These are phyloP conservation scores for Neolamprologus devosi DNA, from an alignment of 2,113 vertebrate species.

Conservation along the genomic window DNA sequence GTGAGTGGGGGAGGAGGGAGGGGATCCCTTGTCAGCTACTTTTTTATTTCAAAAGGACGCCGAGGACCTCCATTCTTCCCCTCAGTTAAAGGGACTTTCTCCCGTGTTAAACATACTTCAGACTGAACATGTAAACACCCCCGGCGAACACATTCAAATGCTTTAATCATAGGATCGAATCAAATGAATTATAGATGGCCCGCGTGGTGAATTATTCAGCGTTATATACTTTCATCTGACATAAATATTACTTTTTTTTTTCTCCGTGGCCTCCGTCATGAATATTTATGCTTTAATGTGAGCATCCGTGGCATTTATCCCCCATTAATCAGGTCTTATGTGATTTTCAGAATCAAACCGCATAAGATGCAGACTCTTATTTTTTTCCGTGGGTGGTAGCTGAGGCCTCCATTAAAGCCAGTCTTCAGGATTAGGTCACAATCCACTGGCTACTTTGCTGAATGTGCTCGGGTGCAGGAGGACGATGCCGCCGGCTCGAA, in stretches of 20 bases:
- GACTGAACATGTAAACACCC: slow-evolving; percentile 65
- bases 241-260: slow-evolving; percentile 66
- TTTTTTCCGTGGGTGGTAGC: slow-evolving; percentile 40
- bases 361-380: slow-evolving; percentile 46
- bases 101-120: slow-evolving; percentile 65
- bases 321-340: slow-evolving; percentile 71
- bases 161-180: slow-evolving; percentile 74
- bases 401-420: slow-evolving; percentile 46
- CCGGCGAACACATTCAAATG: slow-evolving; percentile 60
- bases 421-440: slow-evolving; percentile 51
- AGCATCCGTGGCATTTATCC: slow-evolving; percentile 68
- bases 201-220: slow-evolving; percentile 66
- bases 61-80: slow-evolving; percentile 14
- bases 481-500: not conserved
- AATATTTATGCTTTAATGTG: slow-evolving; percentile 73
- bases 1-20: not conserved
- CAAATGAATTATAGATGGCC: slow-evolving; percentile 70
- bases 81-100: slow-evolving; percentile 52
- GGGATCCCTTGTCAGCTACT: slow-evolving; percentile 59
- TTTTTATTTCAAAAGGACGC: slow-evolving; percentile 53
- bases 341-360: slow-evolving; percentile 68
- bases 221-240: slow-evolving; percentile 74
- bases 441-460: slow-evolving; percentile 19
- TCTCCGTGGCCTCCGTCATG: slow-evolving; percentile 48
- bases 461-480: not conserved